Percentiles rank a stretch among this genome's conserved stretches.
Evolutionary conservation across 2,113 vertebrate genomes (phyloP).

Genomic region (rabbit (Oryctolagus cuniculus)): DNA sequence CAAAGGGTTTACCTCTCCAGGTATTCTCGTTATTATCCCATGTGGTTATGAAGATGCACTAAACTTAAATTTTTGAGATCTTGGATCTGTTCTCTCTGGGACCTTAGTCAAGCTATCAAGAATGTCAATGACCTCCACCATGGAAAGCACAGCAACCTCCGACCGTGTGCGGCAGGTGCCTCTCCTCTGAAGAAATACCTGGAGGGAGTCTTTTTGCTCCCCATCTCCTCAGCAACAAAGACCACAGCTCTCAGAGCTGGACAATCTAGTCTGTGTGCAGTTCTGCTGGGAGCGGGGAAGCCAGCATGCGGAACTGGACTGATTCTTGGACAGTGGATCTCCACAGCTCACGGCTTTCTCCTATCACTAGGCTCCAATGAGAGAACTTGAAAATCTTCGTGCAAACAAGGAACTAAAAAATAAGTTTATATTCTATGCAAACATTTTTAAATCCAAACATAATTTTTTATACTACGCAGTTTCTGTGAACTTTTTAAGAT

Average conservation of each 20-base stretch:
- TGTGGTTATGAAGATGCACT: background rate
- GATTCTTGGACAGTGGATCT: background rate
- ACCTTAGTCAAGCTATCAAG: background rate
- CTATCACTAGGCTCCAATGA: background rate
- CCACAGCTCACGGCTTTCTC: background rate
- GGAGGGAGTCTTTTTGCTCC: background rate
- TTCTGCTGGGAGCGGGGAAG: background rate
- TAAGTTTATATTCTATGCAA: too few species aligned
- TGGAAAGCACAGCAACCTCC: background rate
- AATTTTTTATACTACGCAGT: too few species aligned
- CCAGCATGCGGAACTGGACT: background rate
- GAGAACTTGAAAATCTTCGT: too few species aligned
- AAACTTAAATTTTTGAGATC: background rate
- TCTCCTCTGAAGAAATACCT: background rate
- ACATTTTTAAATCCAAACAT: too few species aligned
- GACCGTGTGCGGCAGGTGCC: background rate
- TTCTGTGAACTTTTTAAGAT: too few species aligned
- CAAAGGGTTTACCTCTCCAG: background rate
- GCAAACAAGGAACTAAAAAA: too few species aligned
- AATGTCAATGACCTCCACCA: background rate
- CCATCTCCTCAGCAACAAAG: background rate
- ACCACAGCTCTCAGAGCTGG: background rate
- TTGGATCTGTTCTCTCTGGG: background rate
- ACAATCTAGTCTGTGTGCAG: background rate
- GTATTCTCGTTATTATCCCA: background rate